phyloP scores from a whole-genome alignment of 2,113 vertebrate species.

The Pteronura brasiliensis region DNA sequence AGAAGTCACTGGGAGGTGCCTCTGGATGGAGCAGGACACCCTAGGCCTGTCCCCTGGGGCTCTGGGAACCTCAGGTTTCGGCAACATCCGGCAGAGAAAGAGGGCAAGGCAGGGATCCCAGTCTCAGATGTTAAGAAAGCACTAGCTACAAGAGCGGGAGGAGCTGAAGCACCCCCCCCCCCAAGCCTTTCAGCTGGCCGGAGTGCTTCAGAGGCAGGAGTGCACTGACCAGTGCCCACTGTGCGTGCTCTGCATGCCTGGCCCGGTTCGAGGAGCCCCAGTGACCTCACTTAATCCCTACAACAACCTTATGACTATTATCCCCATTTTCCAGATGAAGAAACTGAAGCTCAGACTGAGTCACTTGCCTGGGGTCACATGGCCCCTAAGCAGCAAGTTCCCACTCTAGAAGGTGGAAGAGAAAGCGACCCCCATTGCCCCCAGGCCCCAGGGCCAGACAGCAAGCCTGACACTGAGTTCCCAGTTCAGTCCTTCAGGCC shows the following conservation, averaged over 20 bases:
- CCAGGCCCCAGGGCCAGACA: background rate
- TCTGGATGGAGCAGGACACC: slow-evolving; percentile 22
- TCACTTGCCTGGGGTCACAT: background rate
- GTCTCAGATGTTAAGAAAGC: no score
- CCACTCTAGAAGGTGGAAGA: background rate
- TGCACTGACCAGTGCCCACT: no score
- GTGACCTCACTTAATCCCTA: background rate
- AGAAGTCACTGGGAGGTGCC: slow-evolving; percentile 8
- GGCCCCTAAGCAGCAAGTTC: background rate
- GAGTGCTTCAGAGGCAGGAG: background rate
- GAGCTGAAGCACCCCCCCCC: no score
- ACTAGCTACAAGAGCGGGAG: no score
- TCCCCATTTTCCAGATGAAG: background rate
- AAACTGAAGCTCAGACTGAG: background rate
- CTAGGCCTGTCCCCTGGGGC: slow-evolving; percentile 9
- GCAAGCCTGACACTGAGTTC: rapidly evolving
- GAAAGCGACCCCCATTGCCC: background rate
- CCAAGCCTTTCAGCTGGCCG: no score
- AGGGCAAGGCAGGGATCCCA: background rate
- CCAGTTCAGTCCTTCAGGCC: background rate
- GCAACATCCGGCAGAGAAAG: slow-evolving; percentile 9
- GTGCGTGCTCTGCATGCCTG: background rate
- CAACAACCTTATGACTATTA: background rate
- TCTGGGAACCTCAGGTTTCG: slow-evolving; percentile 51
- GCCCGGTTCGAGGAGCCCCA: background rate